A percentile compares a stretch with the other conserved stretches of the same genome.
phyloP scores from a whole-genome alignment of 2,113 vertebrate genomes.

The Platichthys flesus region DNA sequence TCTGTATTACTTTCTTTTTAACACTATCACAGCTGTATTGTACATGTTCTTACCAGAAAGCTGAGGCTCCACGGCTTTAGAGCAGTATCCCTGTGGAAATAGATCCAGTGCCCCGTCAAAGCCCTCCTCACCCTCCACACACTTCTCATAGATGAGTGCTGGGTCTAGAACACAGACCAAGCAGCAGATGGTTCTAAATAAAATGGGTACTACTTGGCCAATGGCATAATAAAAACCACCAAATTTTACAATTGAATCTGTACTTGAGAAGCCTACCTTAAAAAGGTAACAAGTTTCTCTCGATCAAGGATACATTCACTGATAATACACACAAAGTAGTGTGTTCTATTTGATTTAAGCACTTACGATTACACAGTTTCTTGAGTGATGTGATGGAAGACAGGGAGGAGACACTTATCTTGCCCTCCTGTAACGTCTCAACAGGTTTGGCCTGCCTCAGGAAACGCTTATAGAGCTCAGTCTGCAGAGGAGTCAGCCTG shows the following conservation, averaged over 20 bases:
- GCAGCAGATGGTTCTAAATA: background rate
- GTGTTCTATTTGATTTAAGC: background rate
- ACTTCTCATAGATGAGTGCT: constrained; percentile 93
- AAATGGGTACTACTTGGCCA: background rate
- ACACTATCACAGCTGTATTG: background rate
- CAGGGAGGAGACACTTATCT: constrained; percentile 92
- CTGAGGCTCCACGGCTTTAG: constrained; percentile 91
- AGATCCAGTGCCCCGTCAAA: constrained; percentile 89
- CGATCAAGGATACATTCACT: background rate
- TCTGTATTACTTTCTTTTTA: background rate
- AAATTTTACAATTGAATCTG: background rate
- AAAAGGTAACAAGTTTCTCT: background rate
- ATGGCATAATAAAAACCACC: background rate
- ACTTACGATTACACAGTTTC: constrained; percentile 98
- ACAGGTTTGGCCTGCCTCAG: constrained; percentile 91
- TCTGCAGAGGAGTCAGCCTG: constrained; percentile 92
- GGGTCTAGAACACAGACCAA: constrained; percentile 84
- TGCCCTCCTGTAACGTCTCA: constrained; percentile 87
- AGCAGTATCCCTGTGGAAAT: constrained; percentile 89
- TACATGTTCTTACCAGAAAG: constrained; percentile 87
- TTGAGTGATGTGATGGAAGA: constrained; percentile 97
- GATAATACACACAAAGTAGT: too few relatives aligned
- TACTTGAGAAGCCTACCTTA: background rate
- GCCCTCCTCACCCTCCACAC: constrained; percentile 90
- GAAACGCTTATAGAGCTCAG: constrained; percentile 91